These are phyloP conservation scores for Petrocephalus schoutedeni DNA, from an alignment of 2,797 vertebrate species.

Conservation along the genomic window DNA sequence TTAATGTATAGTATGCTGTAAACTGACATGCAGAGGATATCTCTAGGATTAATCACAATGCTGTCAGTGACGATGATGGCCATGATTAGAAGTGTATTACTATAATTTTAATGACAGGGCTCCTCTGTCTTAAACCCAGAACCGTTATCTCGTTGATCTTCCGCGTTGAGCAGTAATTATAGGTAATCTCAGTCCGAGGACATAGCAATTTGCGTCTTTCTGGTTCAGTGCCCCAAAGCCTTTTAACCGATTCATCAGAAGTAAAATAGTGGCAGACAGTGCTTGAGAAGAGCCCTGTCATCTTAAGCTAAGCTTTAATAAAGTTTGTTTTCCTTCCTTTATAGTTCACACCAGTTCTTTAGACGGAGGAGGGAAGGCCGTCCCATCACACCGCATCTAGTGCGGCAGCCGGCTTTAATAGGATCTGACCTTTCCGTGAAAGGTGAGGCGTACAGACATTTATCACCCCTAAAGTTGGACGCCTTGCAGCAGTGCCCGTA, in stretches of 20 bases:
- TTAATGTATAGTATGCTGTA: background rate
- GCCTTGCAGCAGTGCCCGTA: background rate
- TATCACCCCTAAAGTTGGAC: background rate
- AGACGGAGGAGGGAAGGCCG: background rate
- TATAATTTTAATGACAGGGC: slow-evolving; percentile 16
- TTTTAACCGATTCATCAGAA: slow-evolving; percentile 59
- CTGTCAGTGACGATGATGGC: slow-evolving; percentile 12
- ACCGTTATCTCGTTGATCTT: slow-evolving; percentile 53
- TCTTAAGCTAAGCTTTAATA: background rate
- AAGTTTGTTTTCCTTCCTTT: background rate
- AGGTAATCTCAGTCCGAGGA: slow-evolving; percentile 60
- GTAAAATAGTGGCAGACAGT: slow-evolving; percentile 40
- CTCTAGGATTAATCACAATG: slow-evolving; percentile 6
- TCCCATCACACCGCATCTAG: background rate
- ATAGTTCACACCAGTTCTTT: slow-evolving; percentile 5
- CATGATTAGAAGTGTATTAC: slow-evolving; percentile 8
- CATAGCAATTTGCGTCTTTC: slow-evolving; percentile 55
- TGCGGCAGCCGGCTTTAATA: background rate
- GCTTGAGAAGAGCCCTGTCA: slow-evolving; percentile 24
- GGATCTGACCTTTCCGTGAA: background rate
- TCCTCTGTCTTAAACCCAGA: slow-evolving; percentile 34
- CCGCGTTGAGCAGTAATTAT: slow-evolving; percentile 48
- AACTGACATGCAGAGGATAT: background rate
- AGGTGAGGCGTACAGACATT: background rate
- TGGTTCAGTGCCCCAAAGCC: slow-evolving; percentile 43